Evolutionary conservation across 2,888 invertebrate genomes (phyloP).

Genomic region (Dusona sp.): DNA sequence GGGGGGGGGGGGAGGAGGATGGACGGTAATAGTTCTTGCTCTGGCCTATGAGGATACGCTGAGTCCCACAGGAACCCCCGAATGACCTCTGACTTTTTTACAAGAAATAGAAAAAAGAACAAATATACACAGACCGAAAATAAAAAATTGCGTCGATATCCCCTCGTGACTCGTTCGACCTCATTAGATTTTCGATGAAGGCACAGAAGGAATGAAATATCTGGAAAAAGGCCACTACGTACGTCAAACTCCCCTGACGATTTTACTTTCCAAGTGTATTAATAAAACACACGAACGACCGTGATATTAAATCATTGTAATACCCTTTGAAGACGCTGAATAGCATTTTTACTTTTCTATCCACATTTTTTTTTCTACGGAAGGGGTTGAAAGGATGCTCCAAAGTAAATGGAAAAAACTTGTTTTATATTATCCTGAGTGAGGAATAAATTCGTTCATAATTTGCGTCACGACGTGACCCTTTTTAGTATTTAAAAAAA

Average conservation of each 20-base stretch:
- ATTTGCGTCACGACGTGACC: conserved; percentile 42
- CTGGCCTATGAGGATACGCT: conserved; percentile 41
- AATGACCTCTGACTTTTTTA: conserved; percentile 63
- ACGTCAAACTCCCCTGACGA: conserved; percentile 45
- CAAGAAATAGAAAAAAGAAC: conserved; percentile 41
- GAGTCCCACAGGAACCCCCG: conserved; percentile 55
- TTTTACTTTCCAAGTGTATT: conserved; percentile 14
- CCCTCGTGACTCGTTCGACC: conserved; percentile 71
- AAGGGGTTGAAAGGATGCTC: conserved; percentile 52
- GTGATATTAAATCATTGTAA: conserved; percentile 28
- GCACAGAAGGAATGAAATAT: conserved; percentile 61
- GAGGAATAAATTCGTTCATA: conserved; percentile 59
- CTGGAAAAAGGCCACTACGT: conserved; percentile 55
- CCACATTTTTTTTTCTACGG: conserved; percentile 24
- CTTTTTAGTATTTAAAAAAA: not conserved
- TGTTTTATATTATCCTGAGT: conserved; percentile 40
- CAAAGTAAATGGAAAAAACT: conserved; percentile 58
- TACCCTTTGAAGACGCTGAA: conserved; percentile 15
- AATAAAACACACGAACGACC: not conserved
- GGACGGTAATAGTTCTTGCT: conserved; percentile 35
- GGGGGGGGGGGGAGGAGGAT: conserved; percentile 49
- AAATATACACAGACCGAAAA: conserved; percentile 17
- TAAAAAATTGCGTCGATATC: conserved; percentile 65
- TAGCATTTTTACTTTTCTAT: conserved; percentile 52
- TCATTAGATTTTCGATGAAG: conserved; percentile 71